Conservation (phyloP, 2,113 vertebrate genomes). For the Zosterops pallidus region DNA sequence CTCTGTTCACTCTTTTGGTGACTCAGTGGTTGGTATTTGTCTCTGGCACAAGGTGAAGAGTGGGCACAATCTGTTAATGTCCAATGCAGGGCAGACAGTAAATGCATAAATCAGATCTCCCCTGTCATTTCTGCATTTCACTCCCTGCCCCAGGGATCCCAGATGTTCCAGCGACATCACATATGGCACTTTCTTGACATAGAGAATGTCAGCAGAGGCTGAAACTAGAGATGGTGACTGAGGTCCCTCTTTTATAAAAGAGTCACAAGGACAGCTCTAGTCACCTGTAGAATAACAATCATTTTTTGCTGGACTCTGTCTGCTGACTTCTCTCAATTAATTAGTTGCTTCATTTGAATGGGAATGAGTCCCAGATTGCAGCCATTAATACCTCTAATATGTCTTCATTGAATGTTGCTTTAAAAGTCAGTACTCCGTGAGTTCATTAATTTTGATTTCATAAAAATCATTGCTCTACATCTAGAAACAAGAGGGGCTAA, state of each 20-base stretch:
- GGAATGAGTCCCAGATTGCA: not conserved
- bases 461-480: slow-evolving; percentile 2
- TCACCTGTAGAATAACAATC: not conserved
- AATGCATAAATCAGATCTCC: not conserved
- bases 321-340: slow-evolving; percentile 1
- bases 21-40: slow-evolving; percentile 10
- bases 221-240: not conserved
- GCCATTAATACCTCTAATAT: not conserved
- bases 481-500: not conserved
- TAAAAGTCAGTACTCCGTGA: not conserved
- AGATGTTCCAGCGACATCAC: not conserved
- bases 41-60: not conserved
- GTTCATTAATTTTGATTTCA: slow-evolving; percentile 20
- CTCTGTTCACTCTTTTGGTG: not conserved
- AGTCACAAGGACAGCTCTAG: not conserved
- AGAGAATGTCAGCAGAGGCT: not conserved
- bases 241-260: not conserved
- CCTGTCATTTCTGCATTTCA: slow-evolving; percentile 1
- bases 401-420: not conserved
- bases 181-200: not conserved
- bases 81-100: not conserved
- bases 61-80: not conserved
- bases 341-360: slow-evolving; percentile 53
- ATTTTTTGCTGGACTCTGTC: slow-evolving; percentile 8
- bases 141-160: not conserved